Conservation (phyloP, 1,140 invertebrate genomes). For the Eurosta solidaginis region DNA sequence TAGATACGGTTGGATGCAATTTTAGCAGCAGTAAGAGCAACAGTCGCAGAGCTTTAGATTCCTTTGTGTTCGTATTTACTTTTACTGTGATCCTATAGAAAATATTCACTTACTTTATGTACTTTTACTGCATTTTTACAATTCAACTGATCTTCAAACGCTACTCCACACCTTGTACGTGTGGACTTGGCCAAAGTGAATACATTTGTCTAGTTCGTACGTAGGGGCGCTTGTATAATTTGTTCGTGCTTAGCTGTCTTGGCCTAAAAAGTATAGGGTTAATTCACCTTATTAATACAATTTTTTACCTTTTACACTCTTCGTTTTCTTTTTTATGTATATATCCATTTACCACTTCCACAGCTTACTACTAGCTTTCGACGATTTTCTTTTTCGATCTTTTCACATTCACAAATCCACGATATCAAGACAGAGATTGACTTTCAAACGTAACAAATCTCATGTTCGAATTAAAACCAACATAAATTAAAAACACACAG, state of each 20-base stretch:
- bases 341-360: not conserved
- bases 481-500: not conserved
- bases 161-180: not conserved
- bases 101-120: not conserved
- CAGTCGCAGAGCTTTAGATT: not conserved
- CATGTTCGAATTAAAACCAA: not conserved
- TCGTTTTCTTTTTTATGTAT: not conserved
- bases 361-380: no score
- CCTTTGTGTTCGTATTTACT: not conserved
- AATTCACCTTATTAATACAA: slow-evolving; percentile 3
- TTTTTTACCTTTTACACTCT: not conserved
- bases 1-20: not conserved
- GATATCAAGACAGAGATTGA: not conserved
- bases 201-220: not conserved
- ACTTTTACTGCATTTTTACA: not conserved
- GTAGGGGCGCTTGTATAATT: not conserved
- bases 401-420: not conserved
- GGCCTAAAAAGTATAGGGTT: slow-evolving; percentile 17
- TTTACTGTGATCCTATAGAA: no score
- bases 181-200: not conserved
- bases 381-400: not conserved
- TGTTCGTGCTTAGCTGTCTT: not conserved
- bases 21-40: not conserved
- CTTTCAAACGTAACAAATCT: not conserved
- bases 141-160: not conserved